phyloP scores from a whole-genome alignment of 2,797 vertebrate genomes.

The Bradypodion ventrale region DNA sequence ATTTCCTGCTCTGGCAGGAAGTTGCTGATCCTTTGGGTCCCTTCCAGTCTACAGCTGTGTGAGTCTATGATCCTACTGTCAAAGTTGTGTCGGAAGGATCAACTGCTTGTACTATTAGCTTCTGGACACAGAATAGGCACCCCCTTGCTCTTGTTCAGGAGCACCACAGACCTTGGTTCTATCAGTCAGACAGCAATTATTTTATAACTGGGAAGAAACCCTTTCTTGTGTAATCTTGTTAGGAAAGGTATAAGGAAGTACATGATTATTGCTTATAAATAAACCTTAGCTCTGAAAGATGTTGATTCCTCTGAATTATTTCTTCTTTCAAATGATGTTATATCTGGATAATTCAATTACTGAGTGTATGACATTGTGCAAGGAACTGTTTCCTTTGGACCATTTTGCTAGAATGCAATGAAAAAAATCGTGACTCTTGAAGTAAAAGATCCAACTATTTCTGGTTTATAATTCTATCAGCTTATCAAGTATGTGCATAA shows the following conservation, averaged over 20 bases:
- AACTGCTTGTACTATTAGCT: no score
- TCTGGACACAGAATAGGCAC: no score
- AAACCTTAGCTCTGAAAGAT: not conserved
- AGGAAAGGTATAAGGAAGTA: not conserved
- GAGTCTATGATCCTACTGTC: no score
- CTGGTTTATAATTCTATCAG: not conserved
- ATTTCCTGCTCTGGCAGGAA: no score
- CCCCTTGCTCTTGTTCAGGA: not conserved
- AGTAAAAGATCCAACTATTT: not conserved
- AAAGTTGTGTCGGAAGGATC: no score
- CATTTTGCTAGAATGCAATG: not conserved
- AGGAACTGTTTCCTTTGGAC: not conserved
- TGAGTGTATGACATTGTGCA: not conserved
- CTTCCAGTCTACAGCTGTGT: no score
- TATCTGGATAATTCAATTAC: not conserved
- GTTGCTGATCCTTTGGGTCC: no score
- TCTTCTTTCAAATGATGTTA: not conserved
- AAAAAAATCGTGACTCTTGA: not conserved
- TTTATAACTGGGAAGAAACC: no score
- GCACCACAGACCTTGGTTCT: not conserved
- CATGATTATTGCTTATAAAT: not conserved
- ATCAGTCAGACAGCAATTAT: not conserved
- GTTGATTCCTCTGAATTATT: not conserved
- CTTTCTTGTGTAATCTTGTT: not conserved
- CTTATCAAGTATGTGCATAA: not conserved